These are phyloP conservation scores for Pteria penguin DNA, from an alignment of 2,888 invertebrate species.

Conservation along the genomic window DNA sequence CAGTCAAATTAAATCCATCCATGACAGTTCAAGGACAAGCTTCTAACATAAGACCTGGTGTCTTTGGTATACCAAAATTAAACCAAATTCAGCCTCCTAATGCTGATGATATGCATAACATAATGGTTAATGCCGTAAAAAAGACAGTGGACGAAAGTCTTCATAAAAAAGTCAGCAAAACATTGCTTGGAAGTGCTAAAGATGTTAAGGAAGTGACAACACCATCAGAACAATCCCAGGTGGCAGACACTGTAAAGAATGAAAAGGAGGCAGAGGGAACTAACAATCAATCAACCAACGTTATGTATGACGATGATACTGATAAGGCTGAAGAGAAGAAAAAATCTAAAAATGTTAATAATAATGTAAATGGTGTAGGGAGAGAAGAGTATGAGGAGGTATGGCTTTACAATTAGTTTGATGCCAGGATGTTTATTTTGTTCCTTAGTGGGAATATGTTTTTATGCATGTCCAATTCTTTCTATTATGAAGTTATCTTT, in stretches of 20 bases:
- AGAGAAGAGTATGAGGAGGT: neutral
- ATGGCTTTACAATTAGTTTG: too few species aligned
- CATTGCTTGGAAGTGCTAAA: neutral
- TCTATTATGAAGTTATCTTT: too few species aligned
- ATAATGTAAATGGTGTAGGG: neutral
- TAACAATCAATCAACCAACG: neutral
- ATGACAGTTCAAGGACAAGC: too few species aligned
- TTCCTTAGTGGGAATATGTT: too few species aligned
- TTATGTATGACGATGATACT: neutral
- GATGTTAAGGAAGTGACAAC: neutral
- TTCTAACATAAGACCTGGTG: too few species aligned
- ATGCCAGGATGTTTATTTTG: too few species aligned
- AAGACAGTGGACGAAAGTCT: neutral
- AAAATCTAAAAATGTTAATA: neutral
- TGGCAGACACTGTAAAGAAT: neutral
- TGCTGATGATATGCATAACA: neutral
- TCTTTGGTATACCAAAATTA: too few species aligned
- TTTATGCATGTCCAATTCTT: too few species aligned
- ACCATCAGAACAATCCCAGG: neutral
- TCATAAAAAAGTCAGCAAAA: neutral
- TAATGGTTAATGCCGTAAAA: neutral
- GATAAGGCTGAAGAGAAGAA: neutral
- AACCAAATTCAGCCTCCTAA: neutral
- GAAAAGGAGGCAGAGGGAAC: neutral
- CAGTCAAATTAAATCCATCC: too few species aligned